These are phyloP conservation scores for Heliconius erato DNA, from an alignment of 2,888 invertebrate species.

Conservation along the genomic window DNA sequence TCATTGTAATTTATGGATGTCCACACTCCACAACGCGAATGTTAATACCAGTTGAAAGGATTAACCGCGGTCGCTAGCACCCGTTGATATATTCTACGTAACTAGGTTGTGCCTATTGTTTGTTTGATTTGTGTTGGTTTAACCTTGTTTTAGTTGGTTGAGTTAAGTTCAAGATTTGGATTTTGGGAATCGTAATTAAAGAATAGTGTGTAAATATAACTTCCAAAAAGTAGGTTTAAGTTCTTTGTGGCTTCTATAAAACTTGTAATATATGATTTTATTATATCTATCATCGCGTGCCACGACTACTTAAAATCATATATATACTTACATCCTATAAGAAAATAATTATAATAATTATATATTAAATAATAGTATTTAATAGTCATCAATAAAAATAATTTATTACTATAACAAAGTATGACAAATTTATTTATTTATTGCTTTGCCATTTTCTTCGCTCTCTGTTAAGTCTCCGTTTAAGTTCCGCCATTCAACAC, in stretches of 20 bases:
- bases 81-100: conserved; percentile 53
- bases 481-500: background rate
- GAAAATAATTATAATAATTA: too few species aligned
- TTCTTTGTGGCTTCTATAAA: too few species aligned
- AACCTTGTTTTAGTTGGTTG: conserved; percentile 1
- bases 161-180: too few species aligned
- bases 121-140: conserved; percentile 11
- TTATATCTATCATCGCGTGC: too few species aligned
- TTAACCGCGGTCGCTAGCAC: conserved; percentile 62
- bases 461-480: background rate
- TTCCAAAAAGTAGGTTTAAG: too few species aligned
- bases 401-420: too few species aligned
- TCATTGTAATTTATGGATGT: conserved; percentile 83
- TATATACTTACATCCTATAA: background rate
- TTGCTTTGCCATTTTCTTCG: background rate
- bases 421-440: too few species aligned
- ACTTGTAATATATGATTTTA: too few species aligned
- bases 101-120: conserved; percentile 50
- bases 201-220: too few species aligned
- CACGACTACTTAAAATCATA: too few species aligned
- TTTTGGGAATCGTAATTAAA: too few species aligned
- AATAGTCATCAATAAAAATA: background rate
- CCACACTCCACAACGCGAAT: conserved; percentile 67
- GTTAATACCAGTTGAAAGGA: conserved; percentile 76
- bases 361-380: too few species aligned